Percentiles rank a stretch among this genome's conserved stretches.
These are phyloP conservation scores for Steinernema feltiae DNA, from an alignment of 1,140 invertebrate species.

Conservation along the genomic window DNA sequence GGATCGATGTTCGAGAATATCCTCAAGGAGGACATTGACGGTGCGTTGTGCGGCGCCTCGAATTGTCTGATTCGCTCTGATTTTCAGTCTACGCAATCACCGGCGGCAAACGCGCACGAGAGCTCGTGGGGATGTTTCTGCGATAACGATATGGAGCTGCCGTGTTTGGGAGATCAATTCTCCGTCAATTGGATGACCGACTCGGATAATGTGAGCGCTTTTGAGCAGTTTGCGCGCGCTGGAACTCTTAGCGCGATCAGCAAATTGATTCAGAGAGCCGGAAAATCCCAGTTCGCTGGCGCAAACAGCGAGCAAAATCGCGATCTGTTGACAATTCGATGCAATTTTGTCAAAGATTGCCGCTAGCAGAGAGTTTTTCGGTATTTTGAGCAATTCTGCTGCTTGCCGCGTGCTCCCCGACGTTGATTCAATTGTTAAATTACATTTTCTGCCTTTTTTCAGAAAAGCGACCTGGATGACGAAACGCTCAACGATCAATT, in stretches of 20 bases:
- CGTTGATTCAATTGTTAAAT: too few species aligned
- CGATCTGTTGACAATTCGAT: not conserved
- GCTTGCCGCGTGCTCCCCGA: too few species aligned
- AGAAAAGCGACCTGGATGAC: slow-evolving; percentile 61
- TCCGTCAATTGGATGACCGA: slow-evolving; percentile 69
- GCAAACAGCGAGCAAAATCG: slow-evolving; percentile 3
- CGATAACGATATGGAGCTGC: slow-evolving; percentile 45
- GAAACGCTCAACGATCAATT: slow-evolving; percentile 65
- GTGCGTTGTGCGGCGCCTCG: slow-evolving; percentile 57
- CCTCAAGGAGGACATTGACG: slow-evolving; percentile 63
- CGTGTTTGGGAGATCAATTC: slow-evolving; percentile 56
- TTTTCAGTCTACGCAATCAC: slow-evolving; percentile 66
- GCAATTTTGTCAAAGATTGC: slow-evolving; percentile 14
- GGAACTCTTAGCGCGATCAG: too few species aligned
- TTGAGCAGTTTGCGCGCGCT: not conserved
- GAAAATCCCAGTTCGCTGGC: too few species aligned
- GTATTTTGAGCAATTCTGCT: not conserved
- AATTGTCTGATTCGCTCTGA: slow-evolving; percentile 14
- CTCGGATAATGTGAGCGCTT: slow-evolving; percentile 62
- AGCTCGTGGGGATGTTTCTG: slow-evolving; percentile 54
- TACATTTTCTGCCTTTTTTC: slow-evolving; percentile 22
- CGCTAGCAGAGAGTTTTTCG: not conserved
- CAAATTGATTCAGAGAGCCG: too few species aligned
- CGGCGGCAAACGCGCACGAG: slow-evolving; percentile 65
- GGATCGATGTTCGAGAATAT: slow-evolving; percentile 68